These are phyloP conservation scores for Drosophila putrida DNA, from an alignment of 2,888 invertebrate species.

Conservation along the genomic window DNA sequence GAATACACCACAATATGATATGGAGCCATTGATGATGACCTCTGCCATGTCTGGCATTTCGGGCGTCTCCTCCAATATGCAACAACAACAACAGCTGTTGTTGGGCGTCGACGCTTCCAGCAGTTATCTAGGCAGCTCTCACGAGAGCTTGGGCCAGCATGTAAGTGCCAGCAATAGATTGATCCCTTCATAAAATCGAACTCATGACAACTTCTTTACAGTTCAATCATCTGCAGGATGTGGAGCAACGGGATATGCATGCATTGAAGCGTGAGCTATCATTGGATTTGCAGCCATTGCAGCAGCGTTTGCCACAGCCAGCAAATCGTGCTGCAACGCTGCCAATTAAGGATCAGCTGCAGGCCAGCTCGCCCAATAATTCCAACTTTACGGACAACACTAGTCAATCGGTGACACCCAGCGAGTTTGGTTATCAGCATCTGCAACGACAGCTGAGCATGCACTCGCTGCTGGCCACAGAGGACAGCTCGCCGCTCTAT, in stretches of 20 bases:
- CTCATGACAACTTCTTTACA: conserved; percentile 6
- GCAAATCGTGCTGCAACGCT: conserved; percentile 66
- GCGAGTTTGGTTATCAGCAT: conserved; percentile 85
- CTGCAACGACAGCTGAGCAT: conserved; percentile 84
- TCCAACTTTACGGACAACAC: conserved; percentile 85
- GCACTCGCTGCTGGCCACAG: conserved; percentile 83
- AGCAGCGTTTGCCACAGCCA: conserved; percentile 67
- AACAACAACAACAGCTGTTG: conserved; percentile 78
- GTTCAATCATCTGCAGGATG: conserved; percentile 59
- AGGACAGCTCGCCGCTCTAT: conserved; percentile 84
- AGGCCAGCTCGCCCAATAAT: conserved; percentile 83
- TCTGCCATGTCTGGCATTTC: conserved; percentile 80
- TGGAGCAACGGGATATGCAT: conserved; percentile 84
- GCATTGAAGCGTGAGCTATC: conserved; percentile 85
- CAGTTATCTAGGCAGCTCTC: conserved; percentile 80
- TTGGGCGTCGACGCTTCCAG: conserved; percentile 73
- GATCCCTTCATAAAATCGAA: too few relatives aligned
- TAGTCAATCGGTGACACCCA: conserved; percentile 86
- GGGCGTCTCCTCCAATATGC: conserved; percentile 75
- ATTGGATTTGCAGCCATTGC: conserved; percentile 81
- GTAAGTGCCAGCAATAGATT: conserved; percentile 56
- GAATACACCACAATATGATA: conserved; percentile 85
- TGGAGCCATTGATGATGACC: conserved; percentile 83
- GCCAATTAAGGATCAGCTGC: conserved; percentile 72
- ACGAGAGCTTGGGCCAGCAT: conserved; percentile 81